Evolutionary conservation across 2,888 invertebrate species (phyloP).

Genomic region (Polylopha cassiicola): DNA sequence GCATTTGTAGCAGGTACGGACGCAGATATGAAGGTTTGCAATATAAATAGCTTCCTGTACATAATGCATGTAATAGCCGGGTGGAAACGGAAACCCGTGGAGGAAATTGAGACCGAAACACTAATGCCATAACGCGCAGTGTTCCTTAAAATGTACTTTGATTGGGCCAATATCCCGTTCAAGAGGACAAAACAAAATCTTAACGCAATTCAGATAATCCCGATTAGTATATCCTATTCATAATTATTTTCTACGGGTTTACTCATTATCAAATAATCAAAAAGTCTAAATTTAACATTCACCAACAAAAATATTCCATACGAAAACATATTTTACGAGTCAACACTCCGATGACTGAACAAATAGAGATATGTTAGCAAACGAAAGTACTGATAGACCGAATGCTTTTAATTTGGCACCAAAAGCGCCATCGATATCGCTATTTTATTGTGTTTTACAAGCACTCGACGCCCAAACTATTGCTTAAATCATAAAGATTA

Average conservation of each 20-base stretch:
- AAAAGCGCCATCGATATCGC: conserved; percentile 3
- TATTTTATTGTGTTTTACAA: conserved; percentile 1
- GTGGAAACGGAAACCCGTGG: conserved; percentile 38
- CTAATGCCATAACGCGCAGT: conserved; percentile 29
- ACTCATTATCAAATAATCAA: not conserved
- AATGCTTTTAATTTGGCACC: conserved; percentile 6
- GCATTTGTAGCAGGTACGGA: conserved; percentile 19
- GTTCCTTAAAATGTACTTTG: no score
- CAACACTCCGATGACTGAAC: not conserved
- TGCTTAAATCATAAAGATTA: no score
- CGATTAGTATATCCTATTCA: no score
- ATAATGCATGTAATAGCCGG: conserved; percentile 27
- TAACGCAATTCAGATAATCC: no score
- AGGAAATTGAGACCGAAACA: conserved; percentile 46
- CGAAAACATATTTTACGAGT: not conserved
- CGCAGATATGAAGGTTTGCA: conserved; percentile 18
- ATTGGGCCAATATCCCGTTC: no score
- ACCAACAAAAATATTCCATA: no score
- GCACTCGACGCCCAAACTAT: no score
- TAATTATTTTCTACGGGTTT: no score
- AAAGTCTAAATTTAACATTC: not conserved
- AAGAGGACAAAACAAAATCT: not conserved
- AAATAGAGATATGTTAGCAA: conserved; percentile 3
- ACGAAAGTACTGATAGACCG: conserved; percentile 2
- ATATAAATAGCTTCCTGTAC: conserved; percentile 20